phyloP scores from a whole-genome alignment of 2,888 invertebrate species.

The Dugesia japonica region DNA sequence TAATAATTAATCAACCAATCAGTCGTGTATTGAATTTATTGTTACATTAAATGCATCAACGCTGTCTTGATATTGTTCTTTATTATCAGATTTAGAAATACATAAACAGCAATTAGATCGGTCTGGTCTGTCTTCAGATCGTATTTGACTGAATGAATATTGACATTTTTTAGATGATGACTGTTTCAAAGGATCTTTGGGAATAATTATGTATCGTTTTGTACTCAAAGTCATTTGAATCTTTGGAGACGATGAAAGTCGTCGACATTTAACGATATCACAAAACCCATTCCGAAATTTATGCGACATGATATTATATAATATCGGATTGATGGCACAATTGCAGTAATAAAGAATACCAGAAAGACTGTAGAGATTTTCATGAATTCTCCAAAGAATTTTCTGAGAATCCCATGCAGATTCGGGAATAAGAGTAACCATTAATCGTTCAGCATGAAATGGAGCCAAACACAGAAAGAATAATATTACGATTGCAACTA shows the following conservation, averaged over 20 bases:
- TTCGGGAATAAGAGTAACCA: conserved; percentile 28
- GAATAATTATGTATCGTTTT: neutral
- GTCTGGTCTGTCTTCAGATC: neutral
- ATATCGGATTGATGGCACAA: conserved; percentile 30
- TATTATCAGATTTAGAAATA: neutral
- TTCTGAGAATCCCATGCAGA: conserved; percentile 12
- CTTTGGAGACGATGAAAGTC: neutral
- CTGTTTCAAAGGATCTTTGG: neutral
- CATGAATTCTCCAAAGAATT: conserved; percentile 23
- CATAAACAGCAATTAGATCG: neutral
- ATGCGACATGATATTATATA: conserved; percentile 32
- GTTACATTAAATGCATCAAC: neutral
- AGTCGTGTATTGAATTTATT: neutral
- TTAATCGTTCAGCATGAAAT: conserved; percentile 27
- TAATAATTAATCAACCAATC: neutral
- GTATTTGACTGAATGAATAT: neutral
- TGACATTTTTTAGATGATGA: neutral
- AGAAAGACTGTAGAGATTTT: conserved; percentile 28
- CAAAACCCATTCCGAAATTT: conserved; percentile 30
- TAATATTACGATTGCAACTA: conserved; percentile 25
- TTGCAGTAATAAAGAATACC: conserved; percentile 30
- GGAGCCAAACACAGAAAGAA: conserved; percentile 30
- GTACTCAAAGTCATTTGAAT: neutral
- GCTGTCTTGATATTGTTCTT: neutral
- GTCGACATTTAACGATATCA: neutral